These are phyloP conservation scores for Sapajus apella DNA, from an alignment of 2,113 vertebrate genomes.

Conservation along the genomic window DNA sequence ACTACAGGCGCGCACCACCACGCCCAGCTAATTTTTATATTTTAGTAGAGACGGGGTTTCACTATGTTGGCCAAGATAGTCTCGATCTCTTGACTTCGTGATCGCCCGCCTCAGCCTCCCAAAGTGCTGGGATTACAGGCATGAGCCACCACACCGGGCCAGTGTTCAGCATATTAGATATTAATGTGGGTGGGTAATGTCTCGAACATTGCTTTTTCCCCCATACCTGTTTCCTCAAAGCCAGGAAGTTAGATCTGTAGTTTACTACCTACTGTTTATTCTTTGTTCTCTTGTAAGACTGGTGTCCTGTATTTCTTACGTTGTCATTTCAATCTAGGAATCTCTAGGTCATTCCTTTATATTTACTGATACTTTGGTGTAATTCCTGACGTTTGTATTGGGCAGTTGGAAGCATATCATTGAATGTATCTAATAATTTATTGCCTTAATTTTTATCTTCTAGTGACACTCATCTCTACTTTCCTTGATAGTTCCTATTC, in stretches of 20 bases:
- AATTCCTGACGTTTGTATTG: background rate
- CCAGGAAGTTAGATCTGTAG: background rate
- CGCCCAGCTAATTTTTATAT: too few species aligned
- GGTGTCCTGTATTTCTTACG: background rate
- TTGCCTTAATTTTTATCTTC: conserved; percentile 44
- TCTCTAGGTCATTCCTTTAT: background rate
- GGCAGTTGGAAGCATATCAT: background rate
- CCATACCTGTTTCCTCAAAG: background rate
- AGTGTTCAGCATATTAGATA: too few species aligned
- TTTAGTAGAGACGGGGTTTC: too few species aligned
- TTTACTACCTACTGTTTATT: background rate
- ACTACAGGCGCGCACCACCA: too few species aligned
- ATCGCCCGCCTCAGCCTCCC: too few species aligned
- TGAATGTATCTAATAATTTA: conserved; percentile 22
- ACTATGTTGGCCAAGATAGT: too few species aligned
- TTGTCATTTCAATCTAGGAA: conserved; percentile 37
- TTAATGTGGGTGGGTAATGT: background rate
- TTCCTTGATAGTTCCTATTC: background rate
- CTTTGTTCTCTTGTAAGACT: background rate
- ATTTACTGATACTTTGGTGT: background rate
- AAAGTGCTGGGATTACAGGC: too few species aligned
- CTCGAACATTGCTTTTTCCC: background rate
- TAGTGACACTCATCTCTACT: background rate
- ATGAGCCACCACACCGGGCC: too few species aligned
- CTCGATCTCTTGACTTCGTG: too few species aligned